Base-by-base conservation (phyloP, 92 coral and sea anemone species). In the Zoanthus sociatus region DNA sequence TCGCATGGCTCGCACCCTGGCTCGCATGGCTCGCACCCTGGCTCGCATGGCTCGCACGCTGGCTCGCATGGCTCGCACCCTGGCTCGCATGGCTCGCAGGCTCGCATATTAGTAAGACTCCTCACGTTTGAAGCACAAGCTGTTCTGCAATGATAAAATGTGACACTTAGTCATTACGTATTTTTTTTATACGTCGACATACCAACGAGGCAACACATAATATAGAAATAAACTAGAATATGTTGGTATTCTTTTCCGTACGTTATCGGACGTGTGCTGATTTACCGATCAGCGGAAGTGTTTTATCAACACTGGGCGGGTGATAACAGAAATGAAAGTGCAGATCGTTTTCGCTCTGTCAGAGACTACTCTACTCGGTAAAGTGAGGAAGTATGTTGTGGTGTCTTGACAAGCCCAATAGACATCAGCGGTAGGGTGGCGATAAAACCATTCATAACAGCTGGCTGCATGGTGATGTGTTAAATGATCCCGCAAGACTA, bases 241-340 rank as follows among this genome's bases (percentile, higher is more conserved):
- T 73, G 78, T 33, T 26, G 26, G 7, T 68, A 1, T 21, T 69
- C 13, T 69, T 1, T 32, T 48, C 53, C 6, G 26, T 26, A 26
- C 0, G 26, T 26, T 26, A 26, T 26, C 26, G 26, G 26, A 45
- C 60, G 44, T 76, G 37, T 50, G 10, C 44, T 20, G 9, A 10
- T 9, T 47, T 32, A 30, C 18, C 47, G 82, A 68, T 18, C 68
- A 77, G 82, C 67, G 82, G 82, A 77, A 51, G 82, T 77, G 48
- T 30, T 14, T 46, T 20, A 12, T 77, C 47, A 54, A 51, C 66
- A 77, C 67, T 31, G 67, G 67, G 42, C 54, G 55, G 21, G 56
- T 18, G 45, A 53, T 32, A 30, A 11, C 64, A 51, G 82, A 51
- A 30, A 32, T 75, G 60, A 17, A 77, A 47, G 67, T 77, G 67